A percentile compares a stretch with the other conserved stretches of the same genome.
Evolutionary conservation across 2,888 invertebrate genomes (phyloP).

Genomic region (Eupithecia centaureata): DNA sequence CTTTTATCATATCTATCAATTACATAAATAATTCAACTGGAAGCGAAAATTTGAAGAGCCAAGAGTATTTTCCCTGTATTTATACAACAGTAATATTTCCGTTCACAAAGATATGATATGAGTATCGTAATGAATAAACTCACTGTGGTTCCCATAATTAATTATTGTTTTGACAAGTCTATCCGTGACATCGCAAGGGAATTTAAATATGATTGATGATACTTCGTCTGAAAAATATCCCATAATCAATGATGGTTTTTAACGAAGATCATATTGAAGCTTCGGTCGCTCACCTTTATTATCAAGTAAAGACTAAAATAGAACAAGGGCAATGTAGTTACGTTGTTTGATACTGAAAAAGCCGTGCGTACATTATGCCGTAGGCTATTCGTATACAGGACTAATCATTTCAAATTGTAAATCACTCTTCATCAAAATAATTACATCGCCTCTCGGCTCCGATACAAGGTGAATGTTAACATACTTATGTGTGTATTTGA

Average conservation of each 20-base stretch:
- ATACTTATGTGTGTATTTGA: neutral
- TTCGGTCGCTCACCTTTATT: neutral
- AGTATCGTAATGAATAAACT: neutral
- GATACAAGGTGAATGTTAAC: neutral
- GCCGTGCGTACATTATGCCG: conserved; percentile 7
- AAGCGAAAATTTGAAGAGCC: neutral
- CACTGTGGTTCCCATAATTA: neutral
- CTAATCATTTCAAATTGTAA: neutral
- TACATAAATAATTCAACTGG: neutral
- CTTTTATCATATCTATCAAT: neutral
- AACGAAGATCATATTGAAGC: neutral
- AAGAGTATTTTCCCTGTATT: no score
- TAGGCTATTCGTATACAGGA: neutral
- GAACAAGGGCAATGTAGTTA: conserved; percentile 14
- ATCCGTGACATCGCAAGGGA: neutral
- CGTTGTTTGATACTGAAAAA: neutral
- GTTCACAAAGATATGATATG: neutral
- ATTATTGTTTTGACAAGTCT: neutral
- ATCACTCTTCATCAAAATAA: neutral
- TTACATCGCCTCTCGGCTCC: neutral
- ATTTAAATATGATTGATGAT: neutral
- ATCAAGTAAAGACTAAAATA: neutral
- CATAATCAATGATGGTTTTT: neutral
- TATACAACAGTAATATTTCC: neutral
- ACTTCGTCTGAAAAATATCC: neutral